Evolutionary conservation across 1,140 invertebrate genomes (phyloP).

Genomic region (Cheumatopsyche charites): DNA sequence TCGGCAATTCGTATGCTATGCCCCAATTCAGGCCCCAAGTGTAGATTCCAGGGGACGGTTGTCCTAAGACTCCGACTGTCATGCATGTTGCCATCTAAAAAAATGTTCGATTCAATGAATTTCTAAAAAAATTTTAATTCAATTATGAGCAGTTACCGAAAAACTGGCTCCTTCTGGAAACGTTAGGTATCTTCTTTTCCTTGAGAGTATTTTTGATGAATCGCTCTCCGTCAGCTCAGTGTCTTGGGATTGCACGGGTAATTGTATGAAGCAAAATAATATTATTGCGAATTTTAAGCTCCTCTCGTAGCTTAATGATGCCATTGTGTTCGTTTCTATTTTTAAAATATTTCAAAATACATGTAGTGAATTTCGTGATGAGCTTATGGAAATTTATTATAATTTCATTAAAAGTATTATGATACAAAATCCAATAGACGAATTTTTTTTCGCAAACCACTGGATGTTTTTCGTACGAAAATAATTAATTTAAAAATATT

Average conservation of each 20-base stretch:
- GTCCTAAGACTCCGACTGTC: constrained; percentile 65
- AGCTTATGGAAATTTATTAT: no score
- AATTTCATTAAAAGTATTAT: no score
- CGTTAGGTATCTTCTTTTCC: constrained; percentile 69
- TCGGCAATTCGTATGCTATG: constrained; percentile 75
- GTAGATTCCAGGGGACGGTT: constrained; percentile 64
- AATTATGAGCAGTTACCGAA: constrained; percentile 58
- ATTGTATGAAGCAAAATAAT: not conserved
- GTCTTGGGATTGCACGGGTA: constrained; percentile 20
- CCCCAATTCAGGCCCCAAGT: constrained; percentile 76
- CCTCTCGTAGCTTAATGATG: no score
- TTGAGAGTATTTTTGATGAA: constrained; percentile 54
- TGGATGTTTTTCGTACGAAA: no score
- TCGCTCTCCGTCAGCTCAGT: constrained; percentile 27
- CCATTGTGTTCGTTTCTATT: no score
- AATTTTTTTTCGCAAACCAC: no score
- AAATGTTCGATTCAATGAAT: not conserved
- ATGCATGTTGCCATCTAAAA: constrained; percentile 65
- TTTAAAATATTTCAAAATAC: no score
- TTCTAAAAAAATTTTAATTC: constrained; percentile 23
- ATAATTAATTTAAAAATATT: no score
- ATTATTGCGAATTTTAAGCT: no score
- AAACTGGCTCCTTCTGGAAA: constrained; percentile 76
- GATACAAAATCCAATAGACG: no score
- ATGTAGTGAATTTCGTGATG: no score